These are phyloP conservation scores for Sepiola atlantica DNA, from an alignment of 2,888 invertebrate species.

Conservation along the genomic window DNA sequence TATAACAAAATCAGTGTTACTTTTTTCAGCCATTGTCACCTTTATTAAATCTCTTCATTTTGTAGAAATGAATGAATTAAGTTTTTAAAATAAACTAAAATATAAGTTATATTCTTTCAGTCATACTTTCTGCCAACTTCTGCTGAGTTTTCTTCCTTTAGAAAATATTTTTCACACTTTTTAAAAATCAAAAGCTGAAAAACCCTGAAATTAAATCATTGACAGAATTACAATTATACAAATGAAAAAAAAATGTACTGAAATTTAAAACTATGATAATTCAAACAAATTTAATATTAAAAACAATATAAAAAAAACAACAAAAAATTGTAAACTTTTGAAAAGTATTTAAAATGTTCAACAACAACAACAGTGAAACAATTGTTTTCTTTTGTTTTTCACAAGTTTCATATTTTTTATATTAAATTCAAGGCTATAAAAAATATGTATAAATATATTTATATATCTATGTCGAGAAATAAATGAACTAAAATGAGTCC, in stretches of 20 bases:
- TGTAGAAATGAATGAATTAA: not conserved
- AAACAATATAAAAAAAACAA: not conserved
- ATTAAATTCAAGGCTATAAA: not conserved
- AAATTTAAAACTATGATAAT: not conserved
- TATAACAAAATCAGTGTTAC: not conserved
- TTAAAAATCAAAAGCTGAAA: not conserved
- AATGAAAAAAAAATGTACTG: not conserved
- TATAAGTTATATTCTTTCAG: not conserved
- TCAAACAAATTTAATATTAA: not conserved
- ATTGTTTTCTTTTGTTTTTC: not conserved
- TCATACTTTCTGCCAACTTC: not conserved
- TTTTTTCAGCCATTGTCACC: not conserved
- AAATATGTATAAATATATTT: not conserved
- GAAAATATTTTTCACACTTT: not conserved
- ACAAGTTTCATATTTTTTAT: not conserved
- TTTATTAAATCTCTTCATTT: not conserved
- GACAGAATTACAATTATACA: not conserved
- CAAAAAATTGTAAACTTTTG: not conserved
- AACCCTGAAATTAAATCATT: not conserved
- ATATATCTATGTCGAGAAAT: not conserved
- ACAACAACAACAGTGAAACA: not conserved
- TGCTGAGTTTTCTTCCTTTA: not conserved
- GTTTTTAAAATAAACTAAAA: not conserved
- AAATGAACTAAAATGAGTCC: not conserved
- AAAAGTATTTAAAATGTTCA: not conserved